These are phyloP conservation scores for Corythoichthys haematopterus DNA, from an alignment of 2,113 vertebrate species.

Conservation along the genomic window DNA sequence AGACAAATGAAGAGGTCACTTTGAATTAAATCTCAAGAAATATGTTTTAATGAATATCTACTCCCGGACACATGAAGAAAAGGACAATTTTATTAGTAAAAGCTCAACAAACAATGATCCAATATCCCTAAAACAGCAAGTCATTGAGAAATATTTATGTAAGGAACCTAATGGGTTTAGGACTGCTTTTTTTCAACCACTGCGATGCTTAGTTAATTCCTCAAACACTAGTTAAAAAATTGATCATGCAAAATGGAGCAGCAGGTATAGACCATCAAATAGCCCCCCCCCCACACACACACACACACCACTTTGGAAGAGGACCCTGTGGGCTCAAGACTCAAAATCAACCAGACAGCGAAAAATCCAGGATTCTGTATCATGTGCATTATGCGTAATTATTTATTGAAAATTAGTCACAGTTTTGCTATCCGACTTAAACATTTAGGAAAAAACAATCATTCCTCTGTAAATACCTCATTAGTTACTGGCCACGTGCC, in stretches of 20 bases:
- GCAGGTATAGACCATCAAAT: background rate
- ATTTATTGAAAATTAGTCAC: background rate
- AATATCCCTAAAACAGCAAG: background rate
- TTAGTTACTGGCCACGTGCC: too few relatives aligned
- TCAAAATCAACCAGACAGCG: background rate
- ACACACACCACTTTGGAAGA: background rate
- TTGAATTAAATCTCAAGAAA: conserved; percentile 26
- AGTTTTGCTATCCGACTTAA: background rate
- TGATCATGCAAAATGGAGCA: background rate
- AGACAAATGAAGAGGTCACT: conserved; percentile 20
- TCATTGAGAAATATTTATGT: background rate
- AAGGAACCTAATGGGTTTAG: background rate
- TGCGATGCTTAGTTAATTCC: background rate
- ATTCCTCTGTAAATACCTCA: background rate
- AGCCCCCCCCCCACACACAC: too few relatives aligned
- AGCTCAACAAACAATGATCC: background rate
- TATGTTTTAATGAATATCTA: background rate
- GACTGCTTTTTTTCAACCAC: background rate
- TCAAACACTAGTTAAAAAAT: background rate
- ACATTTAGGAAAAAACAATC: too few relatives aligned
- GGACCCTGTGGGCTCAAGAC: background rate
- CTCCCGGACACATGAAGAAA: background rate
- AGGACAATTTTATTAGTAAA: background rate
- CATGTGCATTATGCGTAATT: background rate
- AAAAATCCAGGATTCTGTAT: background rate